phyloP scores from a whole-genome alignment of 2,113 vertebrate genomes.

The Sylvilagus bachmani region DNA sequence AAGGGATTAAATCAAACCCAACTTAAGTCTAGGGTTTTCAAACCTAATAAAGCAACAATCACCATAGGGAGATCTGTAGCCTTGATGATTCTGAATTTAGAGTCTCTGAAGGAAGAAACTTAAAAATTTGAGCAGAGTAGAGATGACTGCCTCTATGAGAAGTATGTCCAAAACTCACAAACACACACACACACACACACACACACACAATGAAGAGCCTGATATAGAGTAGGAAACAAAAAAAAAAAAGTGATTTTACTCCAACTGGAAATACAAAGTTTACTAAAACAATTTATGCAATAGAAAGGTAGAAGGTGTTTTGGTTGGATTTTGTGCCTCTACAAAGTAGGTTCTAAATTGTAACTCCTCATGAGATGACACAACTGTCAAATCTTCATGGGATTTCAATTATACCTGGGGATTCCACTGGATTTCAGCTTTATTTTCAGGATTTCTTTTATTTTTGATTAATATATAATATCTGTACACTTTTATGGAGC shows the following conservation, averaged over 20 bases:
- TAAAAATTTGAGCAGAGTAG: constrained; percentile 15
- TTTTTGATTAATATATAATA: too few species aligned
- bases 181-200: not conserved
- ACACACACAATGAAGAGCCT: not conserved
- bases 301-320: not conserved
- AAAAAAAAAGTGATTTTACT: constrained; percentile 12
- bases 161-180: not conserved
- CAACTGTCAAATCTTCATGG: constrained; percentile 30
- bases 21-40: not conserved
- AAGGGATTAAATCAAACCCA: constrained; percentile 8
- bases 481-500: too few species aligned
- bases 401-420: not conserved
- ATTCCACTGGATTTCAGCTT: not conserved
- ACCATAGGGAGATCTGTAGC: not conserved
- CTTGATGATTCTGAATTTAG: not conserved
- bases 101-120: constrained; percentile 12
- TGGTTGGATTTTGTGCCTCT: not conserved
- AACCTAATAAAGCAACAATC: constrained; percentile 20
- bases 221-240: not conserved
- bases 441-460: too few species aligned
- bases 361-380: not conserved
- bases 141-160: constrained; percentile 2
- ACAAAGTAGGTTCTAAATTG: not conserved
- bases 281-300: not conserved
- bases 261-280: not conserved